Evolutionary conservation across 2,888 invertebrate species (phyloP).

Genomic region (Lasioglossum vierecki): DNA sequence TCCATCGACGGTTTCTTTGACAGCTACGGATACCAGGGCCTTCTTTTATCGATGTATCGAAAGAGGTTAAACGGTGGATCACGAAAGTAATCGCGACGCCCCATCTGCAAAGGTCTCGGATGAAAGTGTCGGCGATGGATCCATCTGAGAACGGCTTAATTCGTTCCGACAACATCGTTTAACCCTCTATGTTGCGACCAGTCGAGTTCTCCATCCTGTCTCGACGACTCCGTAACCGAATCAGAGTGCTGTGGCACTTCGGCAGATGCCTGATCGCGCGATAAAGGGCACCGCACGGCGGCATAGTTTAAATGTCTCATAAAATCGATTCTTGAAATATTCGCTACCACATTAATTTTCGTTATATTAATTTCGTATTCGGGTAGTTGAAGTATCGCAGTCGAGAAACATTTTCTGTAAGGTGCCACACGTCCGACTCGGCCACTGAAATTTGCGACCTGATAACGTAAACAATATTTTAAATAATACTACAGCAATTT

Average conservation of each 20-base stretch:
- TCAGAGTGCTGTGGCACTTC: constrained; percentile 63
- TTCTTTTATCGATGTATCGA: constrained; percentile 48
- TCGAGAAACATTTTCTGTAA: not conserved
- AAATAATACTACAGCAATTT: too few species aligned
- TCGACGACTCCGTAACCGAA: constrained; percentile 66
- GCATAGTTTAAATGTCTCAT: not conserved
- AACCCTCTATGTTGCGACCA: constrained; percentile 57
- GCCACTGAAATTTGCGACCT: not conserved
- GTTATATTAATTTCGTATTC: not conserved
- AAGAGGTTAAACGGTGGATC: constrained; percentile 37
- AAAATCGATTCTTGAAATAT: not conserved
- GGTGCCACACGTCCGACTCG: not conserved
- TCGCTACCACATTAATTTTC: not conserved
- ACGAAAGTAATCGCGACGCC: constrained; percentile 46
- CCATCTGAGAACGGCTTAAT: constrained; percentile 68
- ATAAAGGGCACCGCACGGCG: constrained; percentile 61
- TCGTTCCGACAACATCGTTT: constrained; percentile 75
- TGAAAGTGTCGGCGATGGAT: constrained; percentile 59
- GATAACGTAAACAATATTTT: too few species aligned
- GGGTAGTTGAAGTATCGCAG: not conserved
- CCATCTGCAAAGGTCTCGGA: constrained; percentile 60
- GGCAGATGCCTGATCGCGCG: constrained; percentile 76
- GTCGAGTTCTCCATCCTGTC: not conserved
- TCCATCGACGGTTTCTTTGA: constrained; percentile 46
- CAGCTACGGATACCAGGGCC: not conserved